phyloP scores from a whole-genome alignment of 2,113 vertebrate genomes.

The Campylorhamphus procurvoides region DNA sequence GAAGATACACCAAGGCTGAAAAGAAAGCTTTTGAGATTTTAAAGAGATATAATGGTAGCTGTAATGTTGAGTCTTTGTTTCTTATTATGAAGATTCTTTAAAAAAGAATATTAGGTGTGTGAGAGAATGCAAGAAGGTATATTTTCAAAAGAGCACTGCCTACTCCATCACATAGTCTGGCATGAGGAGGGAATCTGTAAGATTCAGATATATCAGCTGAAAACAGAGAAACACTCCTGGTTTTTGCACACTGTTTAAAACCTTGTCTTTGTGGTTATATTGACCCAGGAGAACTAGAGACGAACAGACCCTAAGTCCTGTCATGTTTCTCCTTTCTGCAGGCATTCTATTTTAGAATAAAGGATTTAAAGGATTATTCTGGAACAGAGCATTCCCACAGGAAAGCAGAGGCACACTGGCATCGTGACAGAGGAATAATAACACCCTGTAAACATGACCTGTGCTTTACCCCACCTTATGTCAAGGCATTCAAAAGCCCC shows the following conservation, averaged over 20 bases:
- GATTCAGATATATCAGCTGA: not conserved
- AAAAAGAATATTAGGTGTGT: not conserved
- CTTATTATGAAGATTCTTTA: not conserved
- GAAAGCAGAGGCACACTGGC: constrained; percentile 3
- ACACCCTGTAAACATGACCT: constrained; percentile 26
- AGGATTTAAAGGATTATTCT: constrained; percentile 30
- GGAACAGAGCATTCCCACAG: constrained; percentile 35
- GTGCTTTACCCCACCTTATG: constrained; percentile 24
- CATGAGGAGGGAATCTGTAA: not conserved
- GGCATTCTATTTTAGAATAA: constrained; percentile 1
- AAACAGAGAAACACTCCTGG: not conserved
- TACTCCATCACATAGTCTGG: not conserved
- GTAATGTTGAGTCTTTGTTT: not conserved
- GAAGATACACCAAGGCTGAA: not conserved
- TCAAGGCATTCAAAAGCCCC: constrained; percentile 12
- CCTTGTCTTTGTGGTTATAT: not conserved
- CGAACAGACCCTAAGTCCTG: not conserved
- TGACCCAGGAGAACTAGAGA: not conserved
- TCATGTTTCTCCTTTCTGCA: not conserved
- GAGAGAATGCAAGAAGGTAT: not conserved
- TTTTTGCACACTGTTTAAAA: not conserved
- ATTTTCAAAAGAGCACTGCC: not conserved
- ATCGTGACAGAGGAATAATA: constrained; percentile 26
- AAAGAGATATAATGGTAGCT: not conserved
- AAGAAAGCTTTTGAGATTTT: not conserved